phyloP scores from a whole-genome alignment of 2,888 invertebrate genomes.

The Calameuta filiformis region DNA sequence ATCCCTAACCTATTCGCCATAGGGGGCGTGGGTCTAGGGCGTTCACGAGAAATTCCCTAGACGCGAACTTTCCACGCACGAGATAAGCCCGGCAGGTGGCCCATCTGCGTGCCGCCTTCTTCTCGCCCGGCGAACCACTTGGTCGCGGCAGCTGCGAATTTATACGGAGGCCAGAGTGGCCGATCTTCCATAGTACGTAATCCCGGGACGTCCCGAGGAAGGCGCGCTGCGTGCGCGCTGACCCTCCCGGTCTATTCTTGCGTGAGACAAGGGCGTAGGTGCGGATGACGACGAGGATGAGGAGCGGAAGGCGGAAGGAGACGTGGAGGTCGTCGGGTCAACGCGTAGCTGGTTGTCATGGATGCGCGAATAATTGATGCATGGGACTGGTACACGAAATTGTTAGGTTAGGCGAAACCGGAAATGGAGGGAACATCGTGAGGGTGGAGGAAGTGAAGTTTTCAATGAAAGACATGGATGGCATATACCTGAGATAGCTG shows the following conservation, averaged over 20 bases:
- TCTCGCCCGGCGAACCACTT: not conserved
- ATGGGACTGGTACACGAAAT: not conserved
- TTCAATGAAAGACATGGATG: not conserved
- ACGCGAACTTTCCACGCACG: constrained; percentile 5
- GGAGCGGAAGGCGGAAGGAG: not conserved
- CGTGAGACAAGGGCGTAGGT: not conserved
- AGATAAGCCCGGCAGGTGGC: not conserved
- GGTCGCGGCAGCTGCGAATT: not conserved
- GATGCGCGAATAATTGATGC: not conserved
- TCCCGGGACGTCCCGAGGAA: not conserved
- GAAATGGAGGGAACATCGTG: not conserved
- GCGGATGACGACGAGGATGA: not conserved
- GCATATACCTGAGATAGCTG: constrained; percentile 54
- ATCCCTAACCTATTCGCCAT: not conserved
- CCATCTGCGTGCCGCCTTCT: not conserved
- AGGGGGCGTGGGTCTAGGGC: not conserved
- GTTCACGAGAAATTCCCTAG: constrained; percentile 26
- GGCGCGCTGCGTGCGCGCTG: not conserved
- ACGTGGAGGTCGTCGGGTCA: not conserved
- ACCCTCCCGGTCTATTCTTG: not conserved
- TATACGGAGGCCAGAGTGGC: not conserved
- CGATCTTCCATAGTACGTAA: not conserved
- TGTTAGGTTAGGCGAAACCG: not conserved
- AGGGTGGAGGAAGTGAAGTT: not conserved
- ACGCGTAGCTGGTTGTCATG: not conserved